These are phyloP conservation scores for Babylonia areolata DNA, from an alignment of 1,140 invertebrate genomes.

Conservation along the genomic window DNA sequence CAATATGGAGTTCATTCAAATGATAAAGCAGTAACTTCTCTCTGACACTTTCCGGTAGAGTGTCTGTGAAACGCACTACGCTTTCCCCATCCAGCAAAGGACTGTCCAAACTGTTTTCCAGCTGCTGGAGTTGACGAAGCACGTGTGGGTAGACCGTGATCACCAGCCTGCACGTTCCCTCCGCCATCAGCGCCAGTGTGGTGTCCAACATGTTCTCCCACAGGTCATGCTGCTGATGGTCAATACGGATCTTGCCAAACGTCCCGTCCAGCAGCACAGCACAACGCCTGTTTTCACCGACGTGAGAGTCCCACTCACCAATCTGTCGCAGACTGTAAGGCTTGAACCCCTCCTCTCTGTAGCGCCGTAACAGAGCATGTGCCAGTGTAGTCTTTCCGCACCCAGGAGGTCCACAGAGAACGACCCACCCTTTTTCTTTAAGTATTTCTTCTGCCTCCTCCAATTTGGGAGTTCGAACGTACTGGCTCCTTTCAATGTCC, in stretches of 20 bases:
- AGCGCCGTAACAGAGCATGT: not conserved
- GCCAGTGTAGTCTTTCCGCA: not conserved
- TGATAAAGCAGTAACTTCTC: not conserved
- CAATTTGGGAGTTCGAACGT: not conserved
- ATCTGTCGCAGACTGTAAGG: not conserved
- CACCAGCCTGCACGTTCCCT: not conserved
- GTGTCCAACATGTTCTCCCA: not conserved
- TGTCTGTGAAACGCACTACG: not conserved
- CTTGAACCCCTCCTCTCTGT: not conserved
- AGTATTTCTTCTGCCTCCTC: not conserved
- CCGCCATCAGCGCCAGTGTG: not conserved
- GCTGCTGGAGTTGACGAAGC: constrained; percentile 3
- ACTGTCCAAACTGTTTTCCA: not conserved
- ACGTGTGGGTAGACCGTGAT: constrained; percentile 27
- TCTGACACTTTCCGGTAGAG: not conserved
- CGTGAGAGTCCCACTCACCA: too few relatives aligned
- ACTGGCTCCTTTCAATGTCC: too few relatives aligned
- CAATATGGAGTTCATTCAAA: not conserved
- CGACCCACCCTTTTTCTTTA: not conserved
- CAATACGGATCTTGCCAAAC: not conserved
- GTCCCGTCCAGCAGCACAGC: constrained; percentile 2
- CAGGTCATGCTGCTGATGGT: not conserved
- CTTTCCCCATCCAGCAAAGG: not conserved
- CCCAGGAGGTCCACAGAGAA: too few relatives aligned
- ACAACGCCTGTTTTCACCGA: not conserved